Evolutionary conservation across 2,113 vertebrate genomes (phyloP).

Genomic region (Halcyon senegalensis): DNA sequence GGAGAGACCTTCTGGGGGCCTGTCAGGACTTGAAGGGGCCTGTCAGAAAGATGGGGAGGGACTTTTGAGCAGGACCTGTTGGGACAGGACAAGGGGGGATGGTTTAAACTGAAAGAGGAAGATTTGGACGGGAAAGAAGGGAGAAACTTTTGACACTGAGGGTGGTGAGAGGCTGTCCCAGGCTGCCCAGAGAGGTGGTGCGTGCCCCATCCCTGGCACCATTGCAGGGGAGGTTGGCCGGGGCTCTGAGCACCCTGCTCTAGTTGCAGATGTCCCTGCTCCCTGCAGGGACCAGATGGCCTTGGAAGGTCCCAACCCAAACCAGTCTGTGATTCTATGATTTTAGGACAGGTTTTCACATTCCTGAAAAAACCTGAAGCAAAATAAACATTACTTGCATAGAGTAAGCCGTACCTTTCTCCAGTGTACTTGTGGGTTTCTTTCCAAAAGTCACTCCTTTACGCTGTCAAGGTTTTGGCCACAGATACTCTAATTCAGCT

Average conservation of each 20-base stretch:
- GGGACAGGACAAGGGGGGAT: no score
- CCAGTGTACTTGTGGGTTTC: not conserved
- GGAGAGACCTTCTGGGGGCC: no score
- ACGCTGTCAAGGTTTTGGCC: not conserved
- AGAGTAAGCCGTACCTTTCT: not conserved
- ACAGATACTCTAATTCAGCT: not conserved
- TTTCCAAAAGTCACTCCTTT: not conserved
- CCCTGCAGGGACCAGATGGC: not conserved
- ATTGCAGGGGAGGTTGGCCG: not conserved
- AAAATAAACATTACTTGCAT: not conserved
- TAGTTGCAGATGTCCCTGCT: not conserved
- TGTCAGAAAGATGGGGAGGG: no score
- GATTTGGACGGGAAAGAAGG: no score
- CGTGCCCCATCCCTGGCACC: not conserved
- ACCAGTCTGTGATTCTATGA: not conserved
- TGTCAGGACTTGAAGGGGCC: no score
- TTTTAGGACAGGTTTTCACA: not conserved
- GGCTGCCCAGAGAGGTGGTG: no score
- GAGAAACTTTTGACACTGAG: no score
- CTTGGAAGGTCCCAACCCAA: not conserved
- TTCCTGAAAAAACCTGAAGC: not conserved
- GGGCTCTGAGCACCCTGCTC: not conserved
- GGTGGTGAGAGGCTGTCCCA: no score
- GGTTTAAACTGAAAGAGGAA: no score
- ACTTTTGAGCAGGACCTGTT: no score